Evolutionary conservation across 37 sponge, comb jelly and placozoan species (phyloP).

Genomic region (Tethya wilhelma): DNA sequence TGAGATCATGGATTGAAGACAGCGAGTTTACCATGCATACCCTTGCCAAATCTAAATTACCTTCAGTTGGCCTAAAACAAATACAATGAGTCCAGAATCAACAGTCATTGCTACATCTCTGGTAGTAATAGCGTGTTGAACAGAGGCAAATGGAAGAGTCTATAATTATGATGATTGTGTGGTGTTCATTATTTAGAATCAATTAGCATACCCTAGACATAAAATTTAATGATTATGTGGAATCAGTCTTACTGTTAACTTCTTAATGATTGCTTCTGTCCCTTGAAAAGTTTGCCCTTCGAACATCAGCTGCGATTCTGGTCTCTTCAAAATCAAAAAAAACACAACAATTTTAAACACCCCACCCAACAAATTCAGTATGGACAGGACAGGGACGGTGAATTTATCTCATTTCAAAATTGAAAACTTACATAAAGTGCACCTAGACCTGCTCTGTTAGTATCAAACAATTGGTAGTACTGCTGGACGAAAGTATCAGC

Average conservation of each 20-base stretch:
- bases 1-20: no score
- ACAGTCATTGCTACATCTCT: conserved; percentile 47
- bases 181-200: conserved; percentile 9
- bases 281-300: conserved; percentile 67
- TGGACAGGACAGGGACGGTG: not conserved
- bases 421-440: conserved; percentile 72
- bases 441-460: conserved; percentile 57
- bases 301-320: conserved; percentile 64
- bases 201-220: no score
- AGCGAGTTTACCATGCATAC: no score
- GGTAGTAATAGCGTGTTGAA: conserved; percentile 77
- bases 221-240: no score
- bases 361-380: not conserved
- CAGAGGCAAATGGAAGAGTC: conserved; percentile 65
- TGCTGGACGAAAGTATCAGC: no score
- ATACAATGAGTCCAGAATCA: conserved; percentile 57
- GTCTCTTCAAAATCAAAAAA: conserved; percentile 37
- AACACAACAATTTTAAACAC: not conserved
- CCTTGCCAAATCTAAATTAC: conserved; percentile 48
- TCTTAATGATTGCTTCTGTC: conserved; percentile 59
- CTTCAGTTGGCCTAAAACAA: conserved; percentile 85
- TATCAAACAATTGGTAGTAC: conserved; percentile 82
- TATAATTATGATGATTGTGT: conserved; percentile 14
- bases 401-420: not conserved
- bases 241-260: conserved; percentile 59